phyloP scores from a whole-genome alignment of 2,113 vertebrate genomes.

The Cyanoramphus novaezelandiae region DNA sequence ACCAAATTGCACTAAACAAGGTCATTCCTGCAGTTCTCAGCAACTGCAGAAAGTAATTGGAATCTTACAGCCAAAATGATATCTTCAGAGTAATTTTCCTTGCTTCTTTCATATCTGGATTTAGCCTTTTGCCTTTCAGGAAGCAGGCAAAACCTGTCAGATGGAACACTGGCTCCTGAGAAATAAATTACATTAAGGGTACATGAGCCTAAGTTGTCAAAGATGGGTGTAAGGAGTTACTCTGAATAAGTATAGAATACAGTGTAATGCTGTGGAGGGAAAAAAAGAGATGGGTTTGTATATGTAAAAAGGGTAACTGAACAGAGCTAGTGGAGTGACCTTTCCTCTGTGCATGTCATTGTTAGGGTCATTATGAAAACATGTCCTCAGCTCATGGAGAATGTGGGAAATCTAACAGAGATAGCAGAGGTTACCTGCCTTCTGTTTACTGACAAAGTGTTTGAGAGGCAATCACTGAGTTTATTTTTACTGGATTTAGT shows the following conservation, averaged over 20 bases:
- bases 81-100: background rate
- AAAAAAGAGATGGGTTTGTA: background rate
- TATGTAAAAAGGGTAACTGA: background rate
- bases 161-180: background rate
- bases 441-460: background rate
- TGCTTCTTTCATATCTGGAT: background rate
- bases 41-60: background rate
- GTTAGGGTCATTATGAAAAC: background rate
- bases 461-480: background rate
- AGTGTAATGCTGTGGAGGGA: background rate
- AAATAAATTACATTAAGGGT: background rate
- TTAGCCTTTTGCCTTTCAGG: background rate
- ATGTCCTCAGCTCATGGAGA: background rate
- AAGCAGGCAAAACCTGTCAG: background rate
- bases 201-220: background rate
- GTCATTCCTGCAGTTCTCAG: background rate
- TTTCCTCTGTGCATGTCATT: background rate
- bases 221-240: background rate
- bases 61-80: background rate
- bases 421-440: background rate
- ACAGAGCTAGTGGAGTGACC: background rate
- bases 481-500: background rate
- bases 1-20: background rate
- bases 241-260: background rate
- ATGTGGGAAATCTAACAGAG: background rate